Evolutionary conservation across 1,140 invertebrate species (phyloP).

Genomic region (Theocolax elegans): DNA sequence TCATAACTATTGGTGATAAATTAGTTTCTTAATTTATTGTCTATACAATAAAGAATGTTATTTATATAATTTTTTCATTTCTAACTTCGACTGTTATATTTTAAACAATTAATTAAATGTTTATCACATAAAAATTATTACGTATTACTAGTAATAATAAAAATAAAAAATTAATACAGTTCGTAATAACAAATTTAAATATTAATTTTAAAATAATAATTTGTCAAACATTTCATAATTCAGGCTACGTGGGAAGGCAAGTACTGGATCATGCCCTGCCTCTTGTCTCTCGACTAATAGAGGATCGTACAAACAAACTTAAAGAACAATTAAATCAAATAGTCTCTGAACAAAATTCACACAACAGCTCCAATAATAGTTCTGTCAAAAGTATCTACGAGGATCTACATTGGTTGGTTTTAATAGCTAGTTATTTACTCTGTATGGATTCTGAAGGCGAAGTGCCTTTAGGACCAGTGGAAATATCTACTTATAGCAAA

Average conservation of each 20-base stretch:
- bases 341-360: constrained; percentile 66
- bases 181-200: too few species aligned
- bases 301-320: constrained; percentile 73
- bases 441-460: constrained; percentile 81
- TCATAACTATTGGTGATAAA: constrained; percentile 74
- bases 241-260: constrained; percentile 65
- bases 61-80: constrained; percentile 18
- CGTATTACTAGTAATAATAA: too few species aligned
- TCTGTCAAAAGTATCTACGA: constrained; percentile 77
- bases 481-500: constrained; percentile 80
- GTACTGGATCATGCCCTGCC: constrained; percentile 70
- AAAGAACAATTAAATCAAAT: constrained; percentile 74
- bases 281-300: constrained; percentile 72
- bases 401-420: constrained; percentile 89
- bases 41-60: too few species aligned
- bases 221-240: too few species aligned
- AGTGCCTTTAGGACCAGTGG: constrained; percentile 78
- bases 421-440: constrained; percentile 81
- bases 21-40: constrained; percentile 17
- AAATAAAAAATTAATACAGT: too few species aligned
- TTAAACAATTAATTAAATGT: too few species aligned
- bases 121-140: too few species aligned
- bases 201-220: too few species aligned
- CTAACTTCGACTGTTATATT: too few species aligned
- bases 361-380: constrained; percentile 68